Evolutionary conservation across 2,113 vertebrate genomes (phyloP), one percentile per base, ranked within the genome.

Genomic region (Hippopotamus amphibius): DNA sequence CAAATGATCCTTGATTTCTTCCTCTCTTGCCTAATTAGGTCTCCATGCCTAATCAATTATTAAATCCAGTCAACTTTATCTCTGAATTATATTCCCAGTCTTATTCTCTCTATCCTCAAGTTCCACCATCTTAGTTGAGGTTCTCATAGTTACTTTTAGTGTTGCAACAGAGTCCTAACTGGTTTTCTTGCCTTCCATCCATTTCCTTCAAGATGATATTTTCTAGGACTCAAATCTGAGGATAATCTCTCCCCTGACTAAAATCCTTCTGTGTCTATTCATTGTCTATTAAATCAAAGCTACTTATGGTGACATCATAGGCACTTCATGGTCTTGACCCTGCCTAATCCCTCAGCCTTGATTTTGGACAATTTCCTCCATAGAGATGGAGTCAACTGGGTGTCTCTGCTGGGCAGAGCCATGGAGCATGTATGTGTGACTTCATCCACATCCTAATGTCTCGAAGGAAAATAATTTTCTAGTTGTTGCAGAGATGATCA

Each of bases 101-200:
- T 57, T 93, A 48, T n/a, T 83, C 6, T 91, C 24, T 93, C n/a
- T 17, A 82, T 28, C 30, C 11, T 94, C n/a, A 55, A 59, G 59
- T 24, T 33, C 3, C 28, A 61, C n/a, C 65, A 13, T 30, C 10
- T 93, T 69, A 81, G 33, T 71, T 93, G 88, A 95, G 26, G 7
- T 15, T 87, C 26, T 71, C 65, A 90, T 80, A 94, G 17, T 90
- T 90, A 82, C 48, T 81, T 95, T 94, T 89, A 91, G 19, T 85
- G 5, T 76, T 94, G 48, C 30, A 91, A 61, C 57, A 72, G 11
- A 95, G 76, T 77, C 61, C 57, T 76, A 59, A 88, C 53, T 76
- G 55, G 24, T 76, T 48, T 66, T n/a, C 19, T 90, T 88, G 26
- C 2, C 11, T 87, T n/a, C 16, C n/a, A 11, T 80, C 6, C 15